phyloP scores from a whole-genome alignment of 2,888 invertebrate species.

The Chirona hameri region DNA sequence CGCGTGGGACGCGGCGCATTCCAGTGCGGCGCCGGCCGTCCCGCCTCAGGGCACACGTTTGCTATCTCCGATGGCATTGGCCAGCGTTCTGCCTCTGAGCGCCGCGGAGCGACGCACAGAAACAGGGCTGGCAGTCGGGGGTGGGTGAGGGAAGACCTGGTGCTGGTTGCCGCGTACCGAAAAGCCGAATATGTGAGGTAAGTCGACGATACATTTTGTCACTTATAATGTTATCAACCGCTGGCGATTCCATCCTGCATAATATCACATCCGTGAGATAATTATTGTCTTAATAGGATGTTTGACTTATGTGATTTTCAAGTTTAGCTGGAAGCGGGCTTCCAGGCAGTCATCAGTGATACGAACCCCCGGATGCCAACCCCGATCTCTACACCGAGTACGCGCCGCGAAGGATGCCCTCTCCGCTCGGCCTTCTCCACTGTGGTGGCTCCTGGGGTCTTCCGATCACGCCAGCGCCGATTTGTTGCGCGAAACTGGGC shows the following conservation, averaged over 20 bases:
- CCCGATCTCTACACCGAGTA: not conserved
- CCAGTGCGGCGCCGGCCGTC: not conserved
- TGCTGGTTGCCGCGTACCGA: not conserved
- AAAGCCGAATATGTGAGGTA: not conserved
- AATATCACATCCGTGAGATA: not conserved
- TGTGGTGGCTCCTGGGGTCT: not conserved
- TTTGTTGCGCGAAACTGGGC: no score
- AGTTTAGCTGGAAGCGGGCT: no score
- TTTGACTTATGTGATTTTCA: not conserved
- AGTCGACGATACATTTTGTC: not conserved
- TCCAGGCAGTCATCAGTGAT: not conserved
- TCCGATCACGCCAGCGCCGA: not conserved
- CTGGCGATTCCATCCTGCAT: no score
- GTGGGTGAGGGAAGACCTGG: not conserved
- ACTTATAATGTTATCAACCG: no score
- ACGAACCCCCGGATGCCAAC: not conserved
- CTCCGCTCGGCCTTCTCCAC: not conserved
- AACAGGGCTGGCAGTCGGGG: not conserved
- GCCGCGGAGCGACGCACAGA: not conserved
- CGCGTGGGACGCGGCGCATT: not conserved
- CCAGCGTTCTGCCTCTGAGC: not conserved
- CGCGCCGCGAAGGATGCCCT: slow-evolving; percentile 22
- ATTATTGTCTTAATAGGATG: not conserved
- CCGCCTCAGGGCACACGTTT: not conserved
- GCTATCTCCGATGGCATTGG: not conserved